Base-by-base conservation (phyloP, 2,888 invertebrate species). In the Cotesia congregata region DNA sequence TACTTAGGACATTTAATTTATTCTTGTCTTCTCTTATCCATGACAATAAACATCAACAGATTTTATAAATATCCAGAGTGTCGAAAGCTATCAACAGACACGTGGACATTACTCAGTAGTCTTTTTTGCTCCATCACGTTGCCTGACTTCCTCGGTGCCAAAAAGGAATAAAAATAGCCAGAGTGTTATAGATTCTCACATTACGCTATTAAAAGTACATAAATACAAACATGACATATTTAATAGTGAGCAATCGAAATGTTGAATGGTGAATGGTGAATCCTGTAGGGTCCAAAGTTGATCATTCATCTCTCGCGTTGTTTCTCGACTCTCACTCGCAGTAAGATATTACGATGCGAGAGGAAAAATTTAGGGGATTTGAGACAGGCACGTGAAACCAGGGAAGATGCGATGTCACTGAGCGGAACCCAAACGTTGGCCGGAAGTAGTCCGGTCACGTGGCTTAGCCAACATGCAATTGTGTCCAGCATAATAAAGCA, bases 401-500 rank as follows among this genome's bases (percentile, higher is more conserved):
- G 83, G 83, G 85, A 84, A 84, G 84, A 85, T 84, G 84, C 83
- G 83, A 86, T 85, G 85, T 88, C 87, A 85, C 85, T 80, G 80
- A 88, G 87, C 88, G 88, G 88, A 88, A 88, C 88, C 87, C 87
- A 84, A 87, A 84, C 86, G 86, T 87, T 85, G 87, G 86, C 88
- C 89, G 89, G 89, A 89, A 89, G 89, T 88, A 80, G 83, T 79
- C 86, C 85, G 87, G 89, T 88, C 89, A 88, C 89, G 89, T 89
- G 89, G 88, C 89, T 86, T 87, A 87, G 86, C 86, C 88, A 88
- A 89, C 88, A 89, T 88, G 89, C 89, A 89, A 89, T 88, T 89
- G 89, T 88, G 88, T 88, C 88, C 88, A 87, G 87, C 85, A 87
- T 88, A 88, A 88, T 89, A 88, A 88, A 88, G 87, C 88, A 86